Base-by-base conservation (phyloP, 2,113 vertebrate species). In the Carassius gibelio region DNA sequence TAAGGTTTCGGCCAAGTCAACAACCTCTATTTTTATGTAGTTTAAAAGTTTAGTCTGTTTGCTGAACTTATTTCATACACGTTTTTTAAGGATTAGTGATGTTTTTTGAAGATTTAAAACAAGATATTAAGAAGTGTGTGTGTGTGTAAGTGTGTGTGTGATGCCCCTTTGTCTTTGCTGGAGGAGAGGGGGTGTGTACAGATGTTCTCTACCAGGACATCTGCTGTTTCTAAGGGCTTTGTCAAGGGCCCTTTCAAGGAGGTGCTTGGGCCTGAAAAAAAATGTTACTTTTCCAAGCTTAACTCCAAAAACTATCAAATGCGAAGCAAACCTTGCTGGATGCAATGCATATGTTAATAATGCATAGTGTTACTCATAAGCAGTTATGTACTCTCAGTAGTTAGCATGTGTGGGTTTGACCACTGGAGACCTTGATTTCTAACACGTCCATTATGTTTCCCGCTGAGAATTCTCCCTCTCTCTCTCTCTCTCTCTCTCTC, bases 161-260 rank as follows among this genome's bases (percentile, higher is more conserved):
- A 75, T 85, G 86, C 66, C 69, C 82, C 76, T 80, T 84, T 87
- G 86, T 84, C 78, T 61, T 71, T 77, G 64, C 30, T 64, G 82
- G 66, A 19, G 71, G 78, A 19, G 84, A 84, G 36, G 52, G 77
- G 75, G 84, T 50, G 57, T 45, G 45, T 88, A 69, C 69, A 66
- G 86, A 85, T 61, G 34, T 88, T 23, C 81, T 75, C 2, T 85
- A 92, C 66, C 94, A 93, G 72, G 92, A 94, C 61, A 93, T 93
- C 90, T 94, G 93, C 92, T 97, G 90, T 0, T 93, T 96, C 5
- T 96, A 94, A 86, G 94, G 93, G 0, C 96, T 95, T 85, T 96
- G 95, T 48, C 92, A 89, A 85, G 96, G 96, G 96, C 96, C 68
- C 72, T 52, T 83, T 86, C 81, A 84, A 64, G 48, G 7, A 61